phyloP scores from a whole-genome alignment of 1,140 invertebrate species.

The Aplysia californica region DNA sequence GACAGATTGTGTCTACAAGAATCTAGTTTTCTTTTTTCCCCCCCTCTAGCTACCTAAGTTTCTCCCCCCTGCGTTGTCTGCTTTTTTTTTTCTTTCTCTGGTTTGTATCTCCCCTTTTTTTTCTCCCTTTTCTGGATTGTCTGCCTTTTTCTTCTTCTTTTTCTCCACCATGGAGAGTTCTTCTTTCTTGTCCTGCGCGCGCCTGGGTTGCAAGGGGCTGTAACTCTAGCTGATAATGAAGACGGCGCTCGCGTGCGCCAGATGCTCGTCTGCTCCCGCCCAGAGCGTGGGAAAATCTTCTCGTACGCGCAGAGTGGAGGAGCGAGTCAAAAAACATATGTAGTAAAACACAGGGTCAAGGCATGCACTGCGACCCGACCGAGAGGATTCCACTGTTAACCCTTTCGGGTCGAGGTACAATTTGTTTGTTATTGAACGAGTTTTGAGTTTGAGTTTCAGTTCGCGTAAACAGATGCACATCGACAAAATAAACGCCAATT shows the following conservation, averaged over 20 bases:
- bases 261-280: constrained; percentile 1
- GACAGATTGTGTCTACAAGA: background rate
- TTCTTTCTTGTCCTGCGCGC: background rate
- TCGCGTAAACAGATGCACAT: no score
- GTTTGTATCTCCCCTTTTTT: background rate
- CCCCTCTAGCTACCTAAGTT: background rate
- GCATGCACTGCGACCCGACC: no score
- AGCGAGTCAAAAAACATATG: no score
- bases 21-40: background rate
- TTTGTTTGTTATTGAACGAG: no score
- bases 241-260: constrained; percentile 22
- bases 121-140: no score
- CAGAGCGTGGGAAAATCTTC: constrained; percentile 22
- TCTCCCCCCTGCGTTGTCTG: background rate
- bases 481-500: no score
- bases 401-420: no score
- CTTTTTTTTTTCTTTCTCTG: background rate
- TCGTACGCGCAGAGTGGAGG: no score
- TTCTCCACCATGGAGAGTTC: background rate
- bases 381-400: no score
- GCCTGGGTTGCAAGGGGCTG: background rate
- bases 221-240: constrained; percentile 26
- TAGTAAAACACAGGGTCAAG: no score
- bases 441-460: no score
- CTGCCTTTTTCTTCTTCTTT: background rate